These are phyloP conservation scores for Penaeus chinensis DNA, from an alignment of 1,140 invertebrate species.

Conservation along the genomic window DNA sequence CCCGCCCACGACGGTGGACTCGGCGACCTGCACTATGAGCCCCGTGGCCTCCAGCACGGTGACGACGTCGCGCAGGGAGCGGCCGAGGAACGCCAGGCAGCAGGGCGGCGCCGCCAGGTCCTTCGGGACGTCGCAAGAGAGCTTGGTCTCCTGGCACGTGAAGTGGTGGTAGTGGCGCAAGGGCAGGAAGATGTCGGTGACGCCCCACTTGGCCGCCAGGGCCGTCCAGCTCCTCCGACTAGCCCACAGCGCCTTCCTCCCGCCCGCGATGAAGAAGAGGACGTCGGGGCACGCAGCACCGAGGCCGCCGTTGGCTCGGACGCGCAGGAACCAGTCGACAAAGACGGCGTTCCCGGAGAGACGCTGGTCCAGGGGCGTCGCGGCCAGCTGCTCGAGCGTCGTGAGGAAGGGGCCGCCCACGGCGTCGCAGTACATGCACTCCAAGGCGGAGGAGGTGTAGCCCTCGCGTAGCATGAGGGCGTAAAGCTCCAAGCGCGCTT, in stretches of 20 bases:
- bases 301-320: slow-evolving; percentile 51
- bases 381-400: slow-evolving; percentile 49
- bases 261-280: slow-evolving; percentile 64
- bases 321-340: slow-evolving; percentile 66
- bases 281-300: slow-evolving; percentile 65
- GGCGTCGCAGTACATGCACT: slow-evolving; percentile 67
- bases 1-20: slow-evolving; percentile 65
- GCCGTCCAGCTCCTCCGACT: slow-evolving; percentile 44
- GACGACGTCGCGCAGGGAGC: slow-evolving; percentile 49
- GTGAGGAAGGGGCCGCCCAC: slow-evolving; percentile 66
- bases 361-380: slow-evolving; percentile 57
- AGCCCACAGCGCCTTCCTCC: slow-evolving; percentile 13
- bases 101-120: slow-evolving; percentile 61
- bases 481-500: slow-evolving; percentile 65
- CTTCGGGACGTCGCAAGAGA: slow-evolving; percentile 50
- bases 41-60: slow-evolving; percentile 25
- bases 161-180: slow-evolving; percentile 49
- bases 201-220: slow-evolving; percentile 63
- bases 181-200: slow-evolving; percentile 59
- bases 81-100: slow-evolving; percentile 59
- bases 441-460: slow-evolving; percentile 65
- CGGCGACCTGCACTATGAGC: slow-evolving; percentile 65
- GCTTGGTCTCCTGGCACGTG: slow-evolving; percentile 59
- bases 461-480: slow-evolving; percentile 65
- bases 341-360: slow-evolving; percentile 62